Conservation (phyloP, 2,113 vertebrate species). For the Stictonetta naevosa region DNA sequence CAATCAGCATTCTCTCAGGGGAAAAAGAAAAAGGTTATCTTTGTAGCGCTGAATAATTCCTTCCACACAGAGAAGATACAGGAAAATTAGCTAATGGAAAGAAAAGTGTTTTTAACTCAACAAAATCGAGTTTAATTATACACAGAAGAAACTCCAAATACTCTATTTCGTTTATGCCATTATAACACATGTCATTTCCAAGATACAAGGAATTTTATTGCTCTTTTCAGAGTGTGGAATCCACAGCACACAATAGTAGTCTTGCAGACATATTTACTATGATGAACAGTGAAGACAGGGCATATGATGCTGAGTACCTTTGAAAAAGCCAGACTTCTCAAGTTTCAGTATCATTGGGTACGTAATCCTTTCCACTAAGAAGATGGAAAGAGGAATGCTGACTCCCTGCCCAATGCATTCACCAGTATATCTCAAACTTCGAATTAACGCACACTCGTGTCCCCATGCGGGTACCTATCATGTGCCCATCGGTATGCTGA, state of each 20-base stretch:
- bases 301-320: neutral
- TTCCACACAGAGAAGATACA: neutral
- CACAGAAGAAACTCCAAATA: neutral
- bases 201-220: neutral
- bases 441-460: rapidly evolving
- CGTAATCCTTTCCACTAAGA: neutral
- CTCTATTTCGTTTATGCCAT: neutral
- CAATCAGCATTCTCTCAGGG: neutral
- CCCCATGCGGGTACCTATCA: neutral
- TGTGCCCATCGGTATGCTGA: rapidly evolving
- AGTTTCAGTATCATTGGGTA: neutral
- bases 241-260: neutral
- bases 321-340: neutral
- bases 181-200: neutral
- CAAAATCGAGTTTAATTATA: neutral
- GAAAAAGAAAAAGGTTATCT: neutral
- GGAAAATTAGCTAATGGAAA: neutral
- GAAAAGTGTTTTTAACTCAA: neutral
- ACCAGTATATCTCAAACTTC: neutral
- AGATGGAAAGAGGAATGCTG: neutral
- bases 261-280: neutral
- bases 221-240: neutral
- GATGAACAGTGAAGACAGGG: neutral
- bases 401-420: neutral
- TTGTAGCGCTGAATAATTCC: neutral